Base-by-base conservation (phyloP, 2,888 invertebrate species). In the Lasioglossum morio region DNA sequence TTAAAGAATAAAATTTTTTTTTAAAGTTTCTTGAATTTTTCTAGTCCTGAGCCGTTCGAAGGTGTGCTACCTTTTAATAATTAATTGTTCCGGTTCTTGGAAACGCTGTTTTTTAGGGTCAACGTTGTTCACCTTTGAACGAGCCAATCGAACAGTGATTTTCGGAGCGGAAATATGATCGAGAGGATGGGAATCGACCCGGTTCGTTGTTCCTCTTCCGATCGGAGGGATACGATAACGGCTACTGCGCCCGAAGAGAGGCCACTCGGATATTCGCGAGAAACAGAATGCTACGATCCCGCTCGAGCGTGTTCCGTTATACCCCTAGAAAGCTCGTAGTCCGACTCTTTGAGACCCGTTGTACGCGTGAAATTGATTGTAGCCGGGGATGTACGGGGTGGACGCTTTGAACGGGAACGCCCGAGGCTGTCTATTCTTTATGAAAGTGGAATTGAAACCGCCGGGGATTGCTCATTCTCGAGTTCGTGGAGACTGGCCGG, bases 161-260 rank as follows among this genome's bases (percentile, higher is more conserved):
- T 79, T 79, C 70, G 34, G 70, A 43, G 79, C 66, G 79, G 82
- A 82, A 82, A 46, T 57, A 70, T 78, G 63, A 57, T 72, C 77
- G 37, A 60, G 23, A 63, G 53, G 53, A 53, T 53, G 10, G 19
- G 40, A n/a, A 57, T 74, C 79, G 27, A 74, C 73, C 37, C 69
- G 37, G 10, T 34, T 8, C 63, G 30, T 23, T 57, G 30, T 53
- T 53, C 53, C 40, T 7, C 66, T 57, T 53, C 43, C 43, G 10
- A n/a, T 19, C 34, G 34, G 30, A 63, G 46, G 60, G 77, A 19
- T 69, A 53, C 74, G 75, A 69, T 66, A 79, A 79, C 30, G 74
- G 74, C 37, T 40, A 69, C 66, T 69, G 66, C 40, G 60, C 37
- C 10, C 27, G 60, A 27, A 40, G 19, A 27, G 40, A 12, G 63